phyloP scores from a whole-genome alignment of 2,113 vertebrate species.

The Prinia subflava region DNA sequence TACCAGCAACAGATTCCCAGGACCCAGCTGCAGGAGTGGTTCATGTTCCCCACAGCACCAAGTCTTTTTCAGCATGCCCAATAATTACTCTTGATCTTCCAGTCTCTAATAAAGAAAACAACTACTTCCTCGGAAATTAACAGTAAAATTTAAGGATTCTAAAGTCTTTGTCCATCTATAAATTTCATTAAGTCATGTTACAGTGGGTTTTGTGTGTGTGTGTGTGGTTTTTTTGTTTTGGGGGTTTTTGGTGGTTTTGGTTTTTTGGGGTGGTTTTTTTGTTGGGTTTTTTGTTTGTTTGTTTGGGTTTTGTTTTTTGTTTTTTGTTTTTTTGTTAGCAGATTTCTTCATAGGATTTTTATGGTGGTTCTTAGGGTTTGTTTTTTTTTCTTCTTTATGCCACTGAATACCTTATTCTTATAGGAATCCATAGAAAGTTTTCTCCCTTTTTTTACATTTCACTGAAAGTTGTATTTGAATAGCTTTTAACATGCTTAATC shows the following conservation, averaged over 20 bases:
- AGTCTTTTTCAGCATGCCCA: neutral
- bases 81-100: neutral
- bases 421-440: neutral
- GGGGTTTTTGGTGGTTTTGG: too few relatives aligned
- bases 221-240: too few relatives aligned
- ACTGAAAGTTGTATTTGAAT: neutral
- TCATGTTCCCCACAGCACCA: neutral
- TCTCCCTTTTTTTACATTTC: neutral
- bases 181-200: neutral
- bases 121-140: neutral
- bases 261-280: too few relatives aligned
- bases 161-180: neutral
- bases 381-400: neutral
- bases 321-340: rapidly evolving
- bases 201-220: too few relatives aligned
- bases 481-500: neutral
- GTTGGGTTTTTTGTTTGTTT: too few relatives aligned
- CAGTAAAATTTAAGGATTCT: rapidly evolving
- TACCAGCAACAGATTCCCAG: neutral
- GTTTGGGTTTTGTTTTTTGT: too few relatives aligned
- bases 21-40: neutral
- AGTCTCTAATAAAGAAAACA: neutral
- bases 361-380: too few relatives aligned
- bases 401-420: neutral
- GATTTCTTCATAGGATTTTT: neutral